These are phyloP conservation scores for Chiridota heheva DNA, from an alignment of 35 echinoderm and acorn worm species.

Conservation along the genomic window DNA sequence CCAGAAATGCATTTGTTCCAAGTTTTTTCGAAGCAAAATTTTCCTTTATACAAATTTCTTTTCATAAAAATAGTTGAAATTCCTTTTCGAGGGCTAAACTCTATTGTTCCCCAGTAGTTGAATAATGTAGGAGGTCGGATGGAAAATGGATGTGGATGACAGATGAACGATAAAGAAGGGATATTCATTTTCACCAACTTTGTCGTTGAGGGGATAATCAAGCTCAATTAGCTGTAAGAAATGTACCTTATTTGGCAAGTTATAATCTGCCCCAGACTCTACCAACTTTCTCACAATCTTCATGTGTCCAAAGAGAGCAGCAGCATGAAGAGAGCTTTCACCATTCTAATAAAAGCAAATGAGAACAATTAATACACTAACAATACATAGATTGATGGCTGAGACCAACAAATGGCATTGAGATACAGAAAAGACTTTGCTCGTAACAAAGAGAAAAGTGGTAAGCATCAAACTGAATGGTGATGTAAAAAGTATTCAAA, in stretches of 20 bases:
- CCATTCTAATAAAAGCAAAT: conserved; percentile 73
- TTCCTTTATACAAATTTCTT: too few relatives aligned
- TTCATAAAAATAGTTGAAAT: too few relatives aligned
- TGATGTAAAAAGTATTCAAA: too few relatives aligned
- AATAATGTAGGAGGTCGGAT: too few relatives aligned
- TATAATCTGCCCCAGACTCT: conserved; percentile 61
- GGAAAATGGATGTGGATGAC: background rate
- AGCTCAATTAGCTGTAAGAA: background rate
- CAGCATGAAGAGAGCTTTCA: conserved; percentile 90
- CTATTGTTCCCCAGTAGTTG: too few relatives aligned
- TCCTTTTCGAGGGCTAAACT: too few relatives aligned
- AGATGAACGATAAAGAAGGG: background rate
- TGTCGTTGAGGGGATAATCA: background rate
- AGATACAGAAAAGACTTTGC: too few relatives aligned
- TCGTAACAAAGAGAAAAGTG: background rate
- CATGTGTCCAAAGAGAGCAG: conserved; percentile 87
- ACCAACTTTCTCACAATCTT: conserved; percentile 87
- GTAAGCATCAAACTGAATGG: background rate
- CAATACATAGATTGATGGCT: too few relatives aligned
- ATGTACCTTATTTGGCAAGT: conserved; percentile 84
- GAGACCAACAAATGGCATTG: background rate
- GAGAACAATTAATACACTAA: background rate
- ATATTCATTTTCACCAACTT: background rate
- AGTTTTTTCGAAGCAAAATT: too few relatives aligned
- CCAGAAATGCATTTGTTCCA: too few relatives aligned